These are phyloP conservation scores for Pipa parva DNA, from an alignment of 2,113 vertebrate species.

Conservation along the genomic window DNA sequence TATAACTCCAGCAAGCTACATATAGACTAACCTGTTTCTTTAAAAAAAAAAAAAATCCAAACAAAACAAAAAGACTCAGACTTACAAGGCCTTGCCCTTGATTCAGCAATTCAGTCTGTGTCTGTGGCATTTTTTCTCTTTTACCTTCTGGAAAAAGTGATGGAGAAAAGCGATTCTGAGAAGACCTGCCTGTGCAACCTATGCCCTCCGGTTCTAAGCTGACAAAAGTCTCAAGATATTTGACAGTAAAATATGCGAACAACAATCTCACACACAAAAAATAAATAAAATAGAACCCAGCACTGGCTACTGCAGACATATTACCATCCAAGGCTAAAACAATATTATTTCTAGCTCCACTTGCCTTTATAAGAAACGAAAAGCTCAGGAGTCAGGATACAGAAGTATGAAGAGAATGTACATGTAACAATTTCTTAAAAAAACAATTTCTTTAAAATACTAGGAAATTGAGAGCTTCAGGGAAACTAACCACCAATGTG, in stretches of 20 bases:
- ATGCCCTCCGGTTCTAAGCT: conserved; percentile 83
- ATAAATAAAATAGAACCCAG: conserved; percentile 47
- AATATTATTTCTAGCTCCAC: conserved; percentile 22
- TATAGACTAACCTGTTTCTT: neutral
- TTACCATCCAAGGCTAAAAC: conserved; percentile 26
- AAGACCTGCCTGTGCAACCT: conserved; percentile 72
- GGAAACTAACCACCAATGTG: too few relatives aligned
- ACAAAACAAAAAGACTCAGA: conserved; percentile 46
- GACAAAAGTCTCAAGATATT: conserved; percentile 86
- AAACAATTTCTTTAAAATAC: too few relatives aligned
- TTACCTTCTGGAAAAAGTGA: conserved; percentile 73
- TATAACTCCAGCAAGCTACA: too few relatives aligned
- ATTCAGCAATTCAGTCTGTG: conserved; percentile 43
- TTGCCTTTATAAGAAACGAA: conserved; percentile 5
- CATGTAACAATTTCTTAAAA: neutral
- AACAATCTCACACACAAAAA: conserved; percentile 53
- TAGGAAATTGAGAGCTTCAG: too few relatives aligned
- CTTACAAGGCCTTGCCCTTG: conserved; percentile 58
- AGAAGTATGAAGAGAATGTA: conserved; percentile 6
- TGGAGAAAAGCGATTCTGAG: conserved; percentile 70
- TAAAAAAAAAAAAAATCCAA: conserved; percentile 2
- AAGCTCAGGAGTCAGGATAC: conserved; percentile 4
- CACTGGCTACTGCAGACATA: conserved; percentile 44
- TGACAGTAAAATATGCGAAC: conserved; percentile 89
- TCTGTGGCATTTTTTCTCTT: conserved; percentile 51